Conservation (phyloP, 2,888 invertebrate genomes). For the Noctua pronuba region DNA sequence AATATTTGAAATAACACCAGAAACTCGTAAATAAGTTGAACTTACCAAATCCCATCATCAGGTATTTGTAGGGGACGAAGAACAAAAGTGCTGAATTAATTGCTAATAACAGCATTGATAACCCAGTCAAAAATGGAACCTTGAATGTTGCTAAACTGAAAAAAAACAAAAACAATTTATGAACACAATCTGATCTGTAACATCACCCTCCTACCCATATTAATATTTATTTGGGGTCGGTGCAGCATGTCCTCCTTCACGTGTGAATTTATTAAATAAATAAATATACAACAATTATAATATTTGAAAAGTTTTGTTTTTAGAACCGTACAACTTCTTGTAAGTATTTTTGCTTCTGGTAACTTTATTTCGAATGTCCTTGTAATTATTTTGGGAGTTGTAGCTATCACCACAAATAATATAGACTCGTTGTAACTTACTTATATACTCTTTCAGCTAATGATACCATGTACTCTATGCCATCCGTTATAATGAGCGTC, state of each 20-base stretch:
- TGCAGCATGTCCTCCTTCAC: neutral
- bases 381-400: neutral
- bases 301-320: neutral
- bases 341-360: neutral
- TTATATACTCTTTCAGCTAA: conserved; percentile 81
- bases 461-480: conserved; percentile 81
- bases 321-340: neutral
- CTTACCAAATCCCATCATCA: conserved; percentile 85
- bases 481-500: conserved; percentile 79
- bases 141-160: conserved; percentile 84
- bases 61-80: conserved; percentile 80
- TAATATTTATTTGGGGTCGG: neutral
- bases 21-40: conserved; percentile 5
- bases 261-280: too few relatives aligned
- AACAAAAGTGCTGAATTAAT: conserved; percentile 75
- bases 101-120: conserved; percentile 78
- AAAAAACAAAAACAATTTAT: conserved; percentile 58
- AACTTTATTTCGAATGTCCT: neutral
- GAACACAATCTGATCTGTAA: neutral
- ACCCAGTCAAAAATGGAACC: conserved; percentile 83
- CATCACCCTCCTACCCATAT: neutral
- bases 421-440: conserved; percentile 70
- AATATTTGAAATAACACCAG: neutral
- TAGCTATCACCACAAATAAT: neutral
- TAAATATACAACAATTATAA: too few relatives aligned